A percentile compares a stretch with the other conserved stretches of the same genome.
These are phyloP conservation scores for Crocallis elinguaria DNA, from an alignment of 2,888 invertebrate genomes.

Conservation along the genomic window DNA sequence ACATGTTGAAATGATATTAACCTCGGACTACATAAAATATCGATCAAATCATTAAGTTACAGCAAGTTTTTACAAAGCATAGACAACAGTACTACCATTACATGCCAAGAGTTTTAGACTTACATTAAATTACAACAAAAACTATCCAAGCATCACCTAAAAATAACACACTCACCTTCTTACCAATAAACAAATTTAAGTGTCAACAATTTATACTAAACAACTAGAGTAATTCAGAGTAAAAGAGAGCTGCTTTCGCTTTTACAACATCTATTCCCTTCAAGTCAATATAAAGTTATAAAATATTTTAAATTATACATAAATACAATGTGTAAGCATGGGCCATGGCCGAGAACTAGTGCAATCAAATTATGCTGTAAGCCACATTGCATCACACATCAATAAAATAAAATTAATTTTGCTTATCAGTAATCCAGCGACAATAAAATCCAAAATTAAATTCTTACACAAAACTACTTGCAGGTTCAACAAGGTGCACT, in stretches of 20 bases:
- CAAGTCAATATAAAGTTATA: not conserved
- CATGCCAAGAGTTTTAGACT: slow-evolving; percentile 39
- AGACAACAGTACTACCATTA: slow-evolving; percentile 43
- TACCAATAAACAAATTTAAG: slow-evolving; percentile 51
- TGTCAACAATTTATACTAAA: slow-evolving; percentile 44
- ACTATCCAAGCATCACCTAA: slow-evolving; percentile 27
- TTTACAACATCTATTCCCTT: not conserved
- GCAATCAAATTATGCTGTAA: not conserved
- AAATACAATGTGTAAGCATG: slow-evolving; percentile 9
- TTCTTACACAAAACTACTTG: slow-evolving; percentile 18
- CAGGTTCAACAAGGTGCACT: slow-evolving; percentile 16
- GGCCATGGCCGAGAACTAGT: not conserved
- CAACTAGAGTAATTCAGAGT: slow-evolving; percentile 32
- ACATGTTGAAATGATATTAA: slow-evolving; percentile 31
- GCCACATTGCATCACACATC: slow-evolving; percentile 39
- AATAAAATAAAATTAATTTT: slow-evolving; percentile 51
- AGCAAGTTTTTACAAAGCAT: slow-evolving; percentile 51
- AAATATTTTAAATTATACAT: not conserved
- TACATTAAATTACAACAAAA: slow-evolving; percentile 27
- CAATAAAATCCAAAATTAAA: slow-evolving; percentile 31
- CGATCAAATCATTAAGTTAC: slow-evolving; percentile 37
- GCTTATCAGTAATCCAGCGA: slow-evolving; percentile 51
- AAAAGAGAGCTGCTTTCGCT: slow-evolving; percentile 1
- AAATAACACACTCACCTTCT: slow-evolving; percentile 37
- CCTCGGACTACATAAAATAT: slow-evolving; percentile 29